Percentiles rank a stretch among this genome's conserved stretches.
These are phyloP conservation scores for Spialia ferax DNA, from an alignment of 2,888 invertebrate species.

Conservation along the genomic window DNA sequence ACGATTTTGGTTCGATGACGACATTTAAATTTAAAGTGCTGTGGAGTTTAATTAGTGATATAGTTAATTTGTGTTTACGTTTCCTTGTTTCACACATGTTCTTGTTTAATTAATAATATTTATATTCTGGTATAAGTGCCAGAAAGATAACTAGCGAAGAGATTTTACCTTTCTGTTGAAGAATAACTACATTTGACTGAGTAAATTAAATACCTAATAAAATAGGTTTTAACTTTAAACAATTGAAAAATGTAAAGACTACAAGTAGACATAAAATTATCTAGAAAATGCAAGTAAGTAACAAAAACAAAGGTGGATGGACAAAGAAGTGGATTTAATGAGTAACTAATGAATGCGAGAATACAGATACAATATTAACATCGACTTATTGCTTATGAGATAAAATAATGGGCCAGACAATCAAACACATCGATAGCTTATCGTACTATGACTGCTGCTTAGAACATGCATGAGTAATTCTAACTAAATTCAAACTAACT, in stretches of 20 bases:
- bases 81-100: neutral
- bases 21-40: conserved; percentile 34
- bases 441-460: conserved; percentile 40
- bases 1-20: conserved; percentile 29
- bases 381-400: conserved; percentile 27
- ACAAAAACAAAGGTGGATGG: neutral
- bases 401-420: conserved; percentile 33
- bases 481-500: conserved; percentile 60
- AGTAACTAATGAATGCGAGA: conserved; percentile 24
- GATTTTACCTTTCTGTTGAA: neutral
- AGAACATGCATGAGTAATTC: conserved; percentile 68
- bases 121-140: neutral
- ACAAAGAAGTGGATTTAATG: neutral
- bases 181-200: neutral
- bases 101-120: too few species aligned
- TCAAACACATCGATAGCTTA: conserved; percentile 53
- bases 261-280: neutral
- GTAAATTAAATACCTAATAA: too few species aligned
- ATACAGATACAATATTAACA: conserved; percentile 27
- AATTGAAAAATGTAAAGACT: too few species aligned
- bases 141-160: neutral
- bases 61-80: neutral
- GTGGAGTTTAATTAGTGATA: conserved; percentile 18
- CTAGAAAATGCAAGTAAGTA: neutral
- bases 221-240: too few species aligned